phyloP scores from a whole-genome alignment of 2,797 vertebrate species.

The Hypotaenidia philippensis region DNA sequence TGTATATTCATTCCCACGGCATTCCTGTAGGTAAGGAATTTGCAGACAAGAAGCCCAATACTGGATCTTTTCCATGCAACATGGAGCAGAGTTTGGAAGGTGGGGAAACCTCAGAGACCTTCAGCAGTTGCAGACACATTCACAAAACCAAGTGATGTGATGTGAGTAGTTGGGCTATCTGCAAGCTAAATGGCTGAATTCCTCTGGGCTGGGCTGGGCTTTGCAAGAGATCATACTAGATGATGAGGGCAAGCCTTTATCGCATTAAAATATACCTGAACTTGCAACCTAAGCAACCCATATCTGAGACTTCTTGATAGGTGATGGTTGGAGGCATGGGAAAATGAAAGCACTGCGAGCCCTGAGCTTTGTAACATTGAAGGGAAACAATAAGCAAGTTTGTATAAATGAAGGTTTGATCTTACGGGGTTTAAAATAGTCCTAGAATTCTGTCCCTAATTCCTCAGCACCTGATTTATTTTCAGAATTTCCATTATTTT shows the following conservation, averaged over 20 bases:
- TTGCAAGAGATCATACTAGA: background rate
- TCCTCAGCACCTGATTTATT: background rate
- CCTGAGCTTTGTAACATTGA: background rate
- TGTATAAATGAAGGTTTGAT: background rate
- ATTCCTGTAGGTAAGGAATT: conserved; percentile 53
- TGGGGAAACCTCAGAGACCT: background rate
- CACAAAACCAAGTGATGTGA: background rate
- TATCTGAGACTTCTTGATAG: background rate
- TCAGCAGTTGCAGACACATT: background rate
- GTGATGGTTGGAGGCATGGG: background rate
- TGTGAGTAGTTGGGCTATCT: background rate
- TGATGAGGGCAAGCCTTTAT: background rate
- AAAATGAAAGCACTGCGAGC: background rate
- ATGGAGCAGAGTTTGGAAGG: background rate
- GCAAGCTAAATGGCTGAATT: background rate
- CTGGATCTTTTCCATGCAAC: background rate
- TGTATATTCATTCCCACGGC: conserved; percentile 40
- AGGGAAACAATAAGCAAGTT: background rate
- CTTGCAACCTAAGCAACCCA: background rate
- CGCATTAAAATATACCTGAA: conserved; percentile 1
- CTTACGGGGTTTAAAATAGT: background rate
- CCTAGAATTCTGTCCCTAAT: background rate
- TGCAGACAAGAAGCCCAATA: background rate
- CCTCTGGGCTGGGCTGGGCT: background rate
- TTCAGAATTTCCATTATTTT: background rate